A percentile compares a stretch with the other conserved stretches of the same genome.
Conservation (phyloP, 2,113 vertebrate genomes). For the Anarhynchus alexandrinus region DNA sequence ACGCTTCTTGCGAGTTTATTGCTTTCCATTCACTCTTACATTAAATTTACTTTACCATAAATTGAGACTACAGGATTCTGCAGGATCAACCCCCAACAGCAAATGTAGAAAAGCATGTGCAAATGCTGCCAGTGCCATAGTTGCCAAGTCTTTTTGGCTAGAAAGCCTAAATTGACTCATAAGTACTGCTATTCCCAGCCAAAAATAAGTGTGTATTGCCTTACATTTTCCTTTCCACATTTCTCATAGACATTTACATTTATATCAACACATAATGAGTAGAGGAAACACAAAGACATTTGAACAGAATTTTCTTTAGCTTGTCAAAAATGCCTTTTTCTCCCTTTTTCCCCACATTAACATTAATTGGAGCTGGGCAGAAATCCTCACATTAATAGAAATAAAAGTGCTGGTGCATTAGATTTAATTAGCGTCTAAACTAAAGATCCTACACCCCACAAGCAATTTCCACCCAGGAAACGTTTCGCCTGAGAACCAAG, state of each 20-base stretch:
- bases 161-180: slow-evolving; percentile 55
- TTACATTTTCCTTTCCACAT: slow-evolving; percentile 51
- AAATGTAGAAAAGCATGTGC: slow-evolving; percentile 54
- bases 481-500: neutral
- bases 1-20: neutral
- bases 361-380: slow-evolving; percentile 34
- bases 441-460: neutral
- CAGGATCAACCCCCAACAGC: slow-evolving; percentile 19
- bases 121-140: slow-evolving; percentile 48
- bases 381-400: slow-evolving; percentile 1
- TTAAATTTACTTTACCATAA: slow-evolving; percentile 25
- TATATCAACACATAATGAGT: slow-evolving; percentile 55
- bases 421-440: slow-evolving; percentile 35
- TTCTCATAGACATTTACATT: slow-evolving; percentile 61
- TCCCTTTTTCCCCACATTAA: neutral
- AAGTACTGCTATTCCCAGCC: slow-evolving; percentile 53
- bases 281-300: slow-evolving; percentile 51
- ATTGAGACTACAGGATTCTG: neutral
- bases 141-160: slow-evolving; percentile 71
- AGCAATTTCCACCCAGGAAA: neutral
- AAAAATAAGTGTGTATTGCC: slow-evolving; percentile 62
- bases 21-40: slow-evolving; percentile 7
- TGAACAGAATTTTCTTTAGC: slow-evolving; percentile 20
- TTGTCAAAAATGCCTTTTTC: slow-evolving; percentile 11
- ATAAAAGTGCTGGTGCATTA: neutral